Evolutionary conservation across 2,113 vertebrate genomes (phyloP).

Genomic region (Barbus barbus): DNA sequence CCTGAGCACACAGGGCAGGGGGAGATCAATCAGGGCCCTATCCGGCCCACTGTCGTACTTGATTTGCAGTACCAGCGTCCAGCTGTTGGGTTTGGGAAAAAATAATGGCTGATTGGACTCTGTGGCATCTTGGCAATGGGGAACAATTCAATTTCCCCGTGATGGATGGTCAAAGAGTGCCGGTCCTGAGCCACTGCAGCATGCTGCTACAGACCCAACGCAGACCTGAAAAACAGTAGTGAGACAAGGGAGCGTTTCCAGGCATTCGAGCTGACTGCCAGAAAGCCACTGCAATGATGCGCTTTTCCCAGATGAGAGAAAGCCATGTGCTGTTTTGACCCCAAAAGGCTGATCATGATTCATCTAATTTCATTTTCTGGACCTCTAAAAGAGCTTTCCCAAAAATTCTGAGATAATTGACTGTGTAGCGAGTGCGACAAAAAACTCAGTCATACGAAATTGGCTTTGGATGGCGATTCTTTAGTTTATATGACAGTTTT

Average conservation of each 20-base stretch:
- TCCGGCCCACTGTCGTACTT: constrained; percentile 57
- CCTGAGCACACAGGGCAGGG: constrained; percentile 42
- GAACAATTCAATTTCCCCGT: constrained; percentile 73
- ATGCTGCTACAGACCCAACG: constrained; percentile 43
- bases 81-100: constrained; percentile 63
- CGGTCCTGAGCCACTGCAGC: constrained; percentile 55
- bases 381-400: constrained; percentile 22
- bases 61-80: constrained; percentile 66
- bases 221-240: constrained; percentile 29
- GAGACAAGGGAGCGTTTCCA: constrained; percentile 37
- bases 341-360: constrained; percentile 6
- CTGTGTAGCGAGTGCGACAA: not conserved
- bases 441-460: too few species aligned
- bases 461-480: too few species aligned
- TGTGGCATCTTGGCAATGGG: constrained; percentile 66
- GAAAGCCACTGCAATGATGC: constrained; percentile 30
- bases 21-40: constrained; percentile 69
- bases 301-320: constrained; percentile 11
- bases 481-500: too few species aligned
- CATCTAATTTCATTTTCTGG: constrained; percentile 20
- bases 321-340: not conserved
- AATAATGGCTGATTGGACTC: constrained; percentile 66
- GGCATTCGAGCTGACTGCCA: constrained; percentile 12
- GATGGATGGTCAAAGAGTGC: constrained; percentile 67
- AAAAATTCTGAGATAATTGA: not conserved